Conservation (phyloP, 2,888 invertebrate species). For the Sphaerophoria rueppellii region DNA sequence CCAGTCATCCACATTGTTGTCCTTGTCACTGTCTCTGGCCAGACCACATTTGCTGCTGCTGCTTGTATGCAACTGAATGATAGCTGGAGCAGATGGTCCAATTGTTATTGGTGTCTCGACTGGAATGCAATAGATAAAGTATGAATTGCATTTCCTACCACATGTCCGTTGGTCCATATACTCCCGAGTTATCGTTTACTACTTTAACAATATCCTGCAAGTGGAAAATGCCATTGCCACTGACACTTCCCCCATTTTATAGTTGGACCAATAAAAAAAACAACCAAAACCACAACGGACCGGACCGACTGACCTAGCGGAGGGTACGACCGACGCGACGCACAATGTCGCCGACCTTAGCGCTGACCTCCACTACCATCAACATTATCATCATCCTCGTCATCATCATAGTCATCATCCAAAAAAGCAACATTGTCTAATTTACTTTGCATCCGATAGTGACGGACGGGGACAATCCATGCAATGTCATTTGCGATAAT, state of each 20-base stretch:
- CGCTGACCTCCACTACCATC: background rate
- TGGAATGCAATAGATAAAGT: conserved; percentile 71
- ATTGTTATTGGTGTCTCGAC: conserved; percentile 69
- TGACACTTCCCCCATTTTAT: no score
- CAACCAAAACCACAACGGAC: no score
- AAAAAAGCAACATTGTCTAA: conserved; percentile 67
- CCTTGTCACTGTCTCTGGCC: no score
- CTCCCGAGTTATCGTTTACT: background rate
- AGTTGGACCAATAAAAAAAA: no score
- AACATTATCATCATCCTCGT: conserved; percentile 16
- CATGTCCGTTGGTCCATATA: conserved; percentile 17
- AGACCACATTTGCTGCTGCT: conserved; percentile 15
- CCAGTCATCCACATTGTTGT: conserved; percentile 21
- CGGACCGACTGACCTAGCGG: no score
- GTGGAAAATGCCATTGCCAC: conserved; percentile 4
- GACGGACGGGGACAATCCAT: conserved; percentile 66
- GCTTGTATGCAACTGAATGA: conserved; percentile 46
- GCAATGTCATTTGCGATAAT: conserved; percentile 69
- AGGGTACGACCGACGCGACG: background rate
- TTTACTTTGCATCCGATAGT: conserved; percentile 72
- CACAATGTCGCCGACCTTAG: background rate
- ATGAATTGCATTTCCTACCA: conserved; percentile 58
- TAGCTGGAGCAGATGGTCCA: conserved; percentile 50
- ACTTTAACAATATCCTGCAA: conserved; percentile 10
- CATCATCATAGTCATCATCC: conserved; percentile 18